Conservation (phyloP, 2,797 vertebrate genomes). For the Megalops cyprinoides region DNA sequence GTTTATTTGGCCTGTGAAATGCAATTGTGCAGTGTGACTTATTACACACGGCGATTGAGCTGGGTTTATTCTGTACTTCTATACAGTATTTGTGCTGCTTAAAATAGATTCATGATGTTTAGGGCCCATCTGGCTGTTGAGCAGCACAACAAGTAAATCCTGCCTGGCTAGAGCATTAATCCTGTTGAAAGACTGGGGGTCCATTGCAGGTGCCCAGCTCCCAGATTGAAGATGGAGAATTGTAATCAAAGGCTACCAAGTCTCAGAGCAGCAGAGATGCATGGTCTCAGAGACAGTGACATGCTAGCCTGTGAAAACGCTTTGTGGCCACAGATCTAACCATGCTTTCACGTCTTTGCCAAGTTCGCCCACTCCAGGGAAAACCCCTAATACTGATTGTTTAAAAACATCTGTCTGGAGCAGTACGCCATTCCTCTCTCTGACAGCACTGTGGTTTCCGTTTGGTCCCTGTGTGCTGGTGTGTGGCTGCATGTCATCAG, state of each 20-base stretch:
- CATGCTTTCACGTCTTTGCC: constrained; percentile 24
- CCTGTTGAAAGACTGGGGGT: background rate
- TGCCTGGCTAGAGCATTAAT: background rate
- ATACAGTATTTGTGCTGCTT: background rate
- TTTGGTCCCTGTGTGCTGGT: constrained; percentile 35
- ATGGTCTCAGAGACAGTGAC: background rate
- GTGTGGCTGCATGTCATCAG: constrained; percentile 29
- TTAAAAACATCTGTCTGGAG: constrained; percentile 41
- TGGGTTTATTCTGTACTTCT: background rate
- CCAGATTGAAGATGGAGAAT: background rate
- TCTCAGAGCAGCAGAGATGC: background rate
- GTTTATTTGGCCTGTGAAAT: background rate
- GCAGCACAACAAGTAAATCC: background rate
- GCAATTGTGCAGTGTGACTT: background rate
- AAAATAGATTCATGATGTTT: background rate
- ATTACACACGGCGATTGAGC: background rate
- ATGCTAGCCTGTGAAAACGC: background rate
- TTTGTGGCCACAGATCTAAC: constrained; percentile 35
- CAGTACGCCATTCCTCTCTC: background rate
- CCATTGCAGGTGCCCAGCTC: background rate
- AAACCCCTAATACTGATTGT: constrained; percentile 24
- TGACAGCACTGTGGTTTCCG: constrained; percentile 7
- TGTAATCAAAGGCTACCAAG: background rate
- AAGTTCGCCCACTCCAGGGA: constrained; percentile 30
- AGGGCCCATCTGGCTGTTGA: background rate